Percentiles rank a stretch among this genome's conserved stretches.
phyloP scores from a whole-genome alignment of 2,113 vertebrate genomes.

The Catharus fuscescens region DNA sequence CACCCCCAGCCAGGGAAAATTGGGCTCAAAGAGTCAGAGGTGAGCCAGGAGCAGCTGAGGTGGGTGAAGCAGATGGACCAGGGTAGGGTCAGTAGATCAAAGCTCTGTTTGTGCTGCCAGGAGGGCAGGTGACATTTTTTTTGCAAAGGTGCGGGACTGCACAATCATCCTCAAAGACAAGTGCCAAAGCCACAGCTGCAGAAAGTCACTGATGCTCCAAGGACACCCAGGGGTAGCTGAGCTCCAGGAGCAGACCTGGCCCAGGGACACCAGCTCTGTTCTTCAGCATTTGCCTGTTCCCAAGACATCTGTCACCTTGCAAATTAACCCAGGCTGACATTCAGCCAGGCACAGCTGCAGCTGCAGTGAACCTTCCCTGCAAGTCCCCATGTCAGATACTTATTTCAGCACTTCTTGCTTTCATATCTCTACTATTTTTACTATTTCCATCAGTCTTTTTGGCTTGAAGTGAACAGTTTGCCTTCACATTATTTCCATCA shows the following conservation, averaged over 20 bases:
- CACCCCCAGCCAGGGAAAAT: rapidly evolving
- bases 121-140: neutral
- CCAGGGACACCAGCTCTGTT: neutral
- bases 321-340: conserved; percentile 26
- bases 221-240: neutral
- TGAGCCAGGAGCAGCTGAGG: neutral
- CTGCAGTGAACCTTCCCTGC: neutral
- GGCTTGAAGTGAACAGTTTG: neutral
- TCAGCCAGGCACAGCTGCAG: neutral
- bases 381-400: neutral
- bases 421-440: neutral
- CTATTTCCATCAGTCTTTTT: neutral
- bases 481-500: neutral
- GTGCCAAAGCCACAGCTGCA: neutral
- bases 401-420: conserved; percentile 3
- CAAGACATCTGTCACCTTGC: neutral
- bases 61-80: neutral
- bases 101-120: neutral
- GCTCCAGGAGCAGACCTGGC: neutral
- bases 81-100: neutral
- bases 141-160: neutral
- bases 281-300: neutral
- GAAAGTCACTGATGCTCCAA: neutral
- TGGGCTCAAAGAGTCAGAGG: neutral
- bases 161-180: neutral